Evolutionary conservation across 2,113 vertebrate genomes (phyloP), one percentile per base, ranked within the genome.

Genomic region (Electrona antarctica): DNA sequence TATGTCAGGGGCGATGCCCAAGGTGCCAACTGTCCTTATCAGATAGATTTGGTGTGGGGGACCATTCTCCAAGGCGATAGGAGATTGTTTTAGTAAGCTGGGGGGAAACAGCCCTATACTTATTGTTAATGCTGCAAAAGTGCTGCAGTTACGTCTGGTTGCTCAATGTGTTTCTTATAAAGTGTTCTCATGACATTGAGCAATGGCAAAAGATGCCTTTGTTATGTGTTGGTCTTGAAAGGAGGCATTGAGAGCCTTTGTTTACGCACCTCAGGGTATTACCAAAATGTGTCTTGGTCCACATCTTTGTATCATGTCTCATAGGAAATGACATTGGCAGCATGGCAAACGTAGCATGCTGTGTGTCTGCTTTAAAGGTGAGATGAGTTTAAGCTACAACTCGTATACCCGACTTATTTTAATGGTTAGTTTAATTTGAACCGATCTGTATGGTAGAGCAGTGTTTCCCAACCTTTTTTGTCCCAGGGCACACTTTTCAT

Each of bases 111-210:
- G 73, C 48, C 62, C 8, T 11, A 52, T 63, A 61, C 21, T 21
- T 21, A 64, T 79, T 88, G 85, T 83, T 41, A 69, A 72, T 7
- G 65, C 52, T 50, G 79, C n/a, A 7, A 21, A 61, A 45, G 61
- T 76, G 46, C 11, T 58, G 49, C 68, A 29, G 59, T 77, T 77
- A 61, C 14, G 60, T 41, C 33, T 28, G 11, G 14, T 56, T 59
- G 63, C 48, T 73, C 71, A 91, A 83, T 87, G 69, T 84, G 85
- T 85, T 86, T 77, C 76, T 83, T 81, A 71, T 86, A 65, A 81
- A 67, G 59, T 55, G 70, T 79, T 90, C 86, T 91, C 88, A 91
- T 88, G 88, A 91, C 87, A 86, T 64, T 4, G 46, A 76, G 73
- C 47, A 47, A 76, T 56, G 62, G 12, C 70, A 77, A 86, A 89